Evolutionary conservation across 2,888 invertebrate species (phyloP), one percentile per base, ranked within the genome.

Genomic region (Creontiades dilutus): DNA sequence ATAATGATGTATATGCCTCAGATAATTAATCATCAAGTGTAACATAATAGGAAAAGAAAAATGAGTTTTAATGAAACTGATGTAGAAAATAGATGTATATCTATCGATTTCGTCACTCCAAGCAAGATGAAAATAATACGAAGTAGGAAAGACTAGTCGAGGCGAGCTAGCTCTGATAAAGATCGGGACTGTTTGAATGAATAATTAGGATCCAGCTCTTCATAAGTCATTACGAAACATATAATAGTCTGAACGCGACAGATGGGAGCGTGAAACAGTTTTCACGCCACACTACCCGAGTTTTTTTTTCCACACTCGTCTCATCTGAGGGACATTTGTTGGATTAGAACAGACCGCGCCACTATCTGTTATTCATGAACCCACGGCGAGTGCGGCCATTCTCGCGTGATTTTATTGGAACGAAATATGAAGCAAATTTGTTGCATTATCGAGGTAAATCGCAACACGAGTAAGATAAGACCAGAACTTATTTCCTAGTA

Each of bases 191-290:
- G 57, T 68, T 11, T 68, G 68, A 23, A 68, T 27, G 68, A 68
- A 23, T 68, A 27, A 68, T 68, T 19, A 23, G 68, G 68, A 23
- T 68, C 68, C 11, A 52, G 52, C 52, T 52, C 52, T 19, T 68
- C 27, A 68, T 27, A 19, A 68, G 19, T 68, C 68, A 68, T 19
- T 68, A n/a, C 57, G 57, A n/a, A 14, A 57, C 57, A 57, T 57
- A 23, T 68, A 68, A 68, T 68, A 68, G 19, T 19, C 68, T 68
- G 68, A 19, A 68, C 68, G 68, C 68, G 68, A 68, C 68, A 68
- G 68, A 68, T 68, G 68, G 68, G 68, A 68, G 68, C 68, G 68
- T 68, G 68, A 68, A 68, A 68, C 68, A 68, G 68, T 68, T 68
- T 68, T 68, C 68, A 68, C 68, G 68, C 68, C 68, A 68, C 68